Evolutionary conservation across 2,888 invertebrate genomes (phyloP), one percentile per base, ranked within the genome.

Genomic region (Rotaria sp.): DNA sequence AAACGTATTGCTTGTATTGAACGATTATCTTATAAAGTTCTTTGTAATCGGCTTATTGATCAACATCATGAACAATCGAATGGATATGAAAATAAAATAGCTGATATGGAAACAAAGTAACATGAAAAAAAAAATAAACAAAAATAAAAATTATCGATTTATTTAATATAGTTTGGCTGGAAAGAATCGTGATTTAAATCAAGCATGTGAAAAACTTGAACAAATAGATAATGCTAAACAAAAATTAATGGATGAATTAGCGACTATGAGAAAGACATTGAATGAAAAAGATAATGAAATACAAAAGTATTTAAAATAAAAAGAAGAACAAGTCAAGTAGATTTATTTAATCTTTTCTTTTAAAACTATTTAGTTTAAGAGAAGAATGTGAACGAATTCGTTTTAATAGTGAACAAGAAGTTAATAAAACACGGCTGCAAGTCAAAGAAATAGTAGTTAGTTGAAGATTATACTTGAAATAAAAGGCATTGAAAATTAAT

Each of bases 101-200:
- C 67, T 35, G 86, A 86, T 48, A 84, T 84, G 18, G 84, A 84
- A 84, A 30, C 30, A 30, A 84, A 84, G 84, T 84, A 30, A 86
- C 8, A 41, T 48, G 18, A 45, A 67, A 21, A 59, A 59, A 57
- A 18, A 57, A 75, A 59, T 18, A 24, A 24, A 4, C 30, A 21
- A 5, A 8, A n/a, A 10, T 5, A 24, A 7, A 30, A 45, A 30
- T 41, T 55, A 30, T 26, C 21, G 13, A 30, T 15, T 75, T 75
- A 15, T 26, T 35, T 24, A 24, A 50, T 18, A 75, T 50, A 41
- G 84, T 67, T 35, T 50, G 84, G 86, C 50, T 59, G 86, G 38
- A 67, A 86, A 48, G 84, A 84, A 84, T 84, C 84, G 80, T 86
- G 84, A 86, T 30, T 84, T 67, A 55, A 84, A 86, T 59, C 48